These are phyloP conservation scores for Parapristionchus giblindavisi DNA, from an alignment of 2,888 invertebrate species.

Conservation along the genomic window DNA sequence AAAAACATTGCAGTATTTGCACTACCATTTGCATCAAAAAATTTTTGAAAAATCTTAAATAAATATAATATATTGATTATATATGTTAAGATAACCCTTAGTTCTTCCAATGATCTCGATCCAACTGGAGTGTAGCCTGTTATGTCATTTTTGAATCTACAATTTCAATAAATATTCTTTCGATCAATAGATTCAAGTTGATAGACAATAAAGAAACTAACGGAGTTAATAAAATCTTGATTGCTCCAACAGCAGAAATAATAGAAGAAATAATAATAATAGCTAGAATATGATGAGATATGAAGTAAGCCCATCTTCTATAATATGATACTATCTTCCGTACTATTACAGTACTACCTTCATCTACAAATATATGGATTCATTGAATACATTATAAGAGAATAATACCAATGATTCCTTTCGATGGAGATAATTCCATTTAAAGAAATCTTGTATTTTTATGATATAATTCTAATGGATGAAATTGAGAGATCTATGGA, in stretches of 20 bases:
- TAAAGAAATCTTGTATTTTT: background rate
- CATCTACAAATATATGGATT: slow-evolving; percentile 43
- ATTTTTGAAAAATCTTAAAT: slow-evolving; percentile 45
- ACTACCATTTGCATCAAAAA: slow-evolving; percentile 49
- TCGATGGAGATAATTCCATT: background rate
- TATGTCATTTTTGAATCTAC: slow-evolving; percentile 57
- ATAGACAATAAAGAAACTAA: slow-evolving; percentile 37
- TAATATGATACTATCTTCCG: slow-evolving; percentile 51
- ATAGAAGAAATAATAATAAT: slow-evolving; percentile 59
- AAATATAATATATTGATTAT: slow-evolving; percentile 29
- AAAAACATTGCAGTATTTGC: slow-evolving; percentile 60
- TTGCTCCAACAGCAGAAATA: slow-evolving; percentile 56
- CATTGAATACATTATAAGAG: background rate
- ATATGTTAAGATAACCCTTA: slow-evolving; percentile 41
- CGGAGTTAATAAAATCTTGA: slow-evolving; percentile 59
- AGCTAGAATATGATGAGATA: slow-evolving; percentile 54
- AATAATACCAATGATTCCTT: background rate
- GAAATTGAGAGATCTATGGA: background rate
- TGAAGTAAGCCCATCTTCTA: slow-evolving; percentile 57
- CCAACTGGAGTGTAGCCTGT: slow-evolving; percentile 67
- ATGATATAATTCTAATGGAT: too few species aligned
- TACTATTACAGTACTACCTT: slow-evolving; percentile 47
- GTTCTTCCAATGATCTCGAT: slow-evolving; percentile 53
- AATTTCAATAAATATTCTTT: slow-evolving; percentile 1
- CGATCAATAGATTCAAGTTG: too few species aligned